Evolutionary conservation across 2,888 invertebrate species (phyloP), one percentile per base, ranked within the genome.

Genomic region (Sclerodermus sp.): DNA sequence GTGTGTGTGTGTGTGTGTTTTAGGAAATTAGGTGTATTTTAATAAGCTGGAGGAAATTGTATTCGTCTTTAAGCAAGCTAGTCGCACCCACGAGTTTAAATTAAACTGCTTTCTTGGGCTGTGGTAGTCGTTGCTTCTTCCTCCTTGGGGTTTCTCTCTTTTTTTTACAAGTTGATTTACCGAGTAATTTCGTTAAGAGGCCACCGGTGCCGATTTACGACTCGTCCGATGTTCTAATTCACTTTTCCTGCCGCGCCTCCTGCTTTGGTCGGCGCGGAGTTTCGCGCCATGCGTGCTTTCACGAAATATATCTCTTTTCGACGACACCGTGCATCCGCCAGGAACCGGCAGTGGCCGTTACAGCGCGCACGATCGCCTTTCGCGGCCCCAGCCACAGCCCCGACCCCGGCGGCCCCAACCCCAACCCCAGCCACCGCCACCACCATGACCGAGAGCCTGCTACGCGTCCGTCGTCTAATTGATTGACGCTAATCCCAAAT

Each of bases 111-210:
- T 38, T 39, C 29, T 42, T 18, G n/a, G n/a, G n/a, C n/a, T n/a
- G n/a, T n/a, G n/a, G n/a, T n/a, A n/a, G n/a, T n/a, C n/a, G n/a
- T n/a, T n/a, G n/a, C n/a, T n/a, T n/a, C n/a, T n/a, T n/a, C n/a
- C n/a, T n/a, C n/a, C n/a, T n/a, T n/a, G n/a, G n/a, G n/a, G n/a
- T n/a, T 30, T 43, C 37, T 42, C 47, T 45, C 51, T 44, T 62
- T 56, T 55, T 58, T 44, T 44, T 32, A 36, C 31, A 47, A 55
- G 39, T 57, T 68, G 69, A 68, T 67, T 65, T 65, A 68, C 61
- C 52, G 67, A n/a, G 64, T 69, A 67, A 68, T 68, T 61, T 50
- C 59, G 55, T 57, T 67, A 64, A 66, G 66, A 65, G 66, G 59
- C 55, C 59, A 49, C 46, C 51, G 49, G 45, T 49, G 41, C 49